Evolutionary conservation across 2,797 vertebrate species (phyloP), one percentile per base, ranked within the genome.

Genomic region (Gadopsis marmoratus): DNA sequence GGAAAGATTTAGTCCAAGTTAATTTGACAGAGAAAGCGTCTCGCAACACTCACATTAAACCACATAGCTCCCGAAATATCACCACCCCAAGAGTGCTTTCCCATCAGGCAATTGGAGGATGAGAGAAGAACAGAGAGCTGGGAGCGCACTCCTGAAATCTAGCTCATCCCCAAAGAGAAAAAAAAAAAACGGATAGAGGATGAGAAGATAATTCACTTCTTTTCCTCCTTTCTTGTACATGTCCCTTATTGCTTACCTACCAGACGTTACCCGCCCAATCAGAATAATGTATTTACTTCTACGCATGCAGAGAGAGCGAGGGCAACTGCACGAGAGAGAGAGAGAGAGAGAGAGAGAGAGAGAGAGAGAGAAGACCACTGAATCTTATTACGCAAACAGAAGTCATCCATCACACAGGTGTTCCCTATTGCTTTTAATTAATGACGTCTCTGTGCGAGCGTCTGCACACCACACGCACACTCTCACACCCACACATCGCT

Each of bases 381-480:
- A 83, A 91, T 93, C 88, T 91, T 84, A 89, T 90, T 94, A 91
- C 84, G 85, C 91, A 88, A 87, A 89, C 86, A 83, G 82, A 26
- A 80, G 58, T 78, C 89, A 92, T 94, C 92, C 89, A 88, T 93
- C 91, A 93, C 86, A 83, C 88, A 91, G 86, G 87, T 93, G 90
- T 88, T 91, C 90, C 88, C 90, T 88, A 91, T 91, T 92, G 81
- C 88, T 90, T 94, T 93, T 93, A 93, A 95, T 94, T 94, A 95
- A 94, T 90, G 90, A 78, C 74, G 77, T 79, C 85, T 89, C 76
- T 65, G 76, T 78, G 81, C 63, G 48, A 75, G 80, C 60, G 64
- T 83, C 63, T 58, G 54, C 79, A 47, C 76, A 26, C 84, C 83
- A 71, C 87, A 74, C 81, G 72, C 81, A 79, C 69, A 72, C 82